phyloP scores from a whole-genome alignment of 2,113 vertebrate genomes.

The Asarcornis scutulata region DNA sequence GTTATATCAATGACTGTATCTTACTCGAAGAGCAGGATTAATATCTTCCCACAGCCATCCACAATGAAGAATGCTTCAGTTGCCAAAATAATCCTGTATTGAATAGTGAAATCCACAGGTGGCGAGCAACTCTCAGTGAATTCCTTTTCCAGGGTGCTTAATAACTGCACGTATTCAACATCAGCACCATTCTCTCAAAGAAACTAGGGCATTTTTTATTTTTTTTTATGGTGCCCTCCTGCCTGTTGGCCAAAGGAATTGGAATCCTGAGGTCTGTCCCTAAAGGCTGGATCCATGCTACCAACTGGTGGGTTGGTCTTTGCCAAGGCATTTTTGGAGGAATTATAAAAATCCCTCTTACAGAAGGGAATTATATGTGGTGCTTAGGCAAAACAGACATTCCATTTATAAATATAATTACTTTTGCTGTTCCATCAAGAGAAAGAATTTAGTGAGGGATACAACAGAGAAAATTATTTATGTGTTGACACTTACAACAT shows the following conservation, averaged over 20 bases:
- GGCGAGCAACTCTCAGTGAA: slow-evolving; percentile 13
- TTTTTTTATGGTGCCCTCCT: slow-evolving; percentile 10
- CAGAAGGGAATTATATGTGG: slow-evolving; percentile 43
- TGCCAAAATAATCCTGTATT: slow-evolving; percentile 57
- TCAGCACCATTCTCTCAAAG: background rate
- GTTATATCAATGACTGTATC: background rate
- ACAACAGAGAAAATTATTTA: slow-evolving; percentile 53
- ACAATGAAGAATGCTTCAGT: slow-evolving; percentile 46
- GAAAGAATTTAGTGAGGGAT: slow-evolving; percentile 53
- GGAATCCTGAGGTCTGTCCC: background rate
- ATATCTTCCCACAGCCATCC: slow-evolving; percentile 47
- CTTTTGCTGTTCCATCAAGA: slow-evolving; percentile 54
- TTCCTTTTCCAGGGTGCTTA: slow-evolving; percentile 12
- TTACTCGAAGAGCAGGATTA: slow-evolving; percentile 50
- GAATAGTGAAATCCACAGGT: slow-evolving; percentile 57
- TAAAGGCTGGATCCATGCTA: background rate
- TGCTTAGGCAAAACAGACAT: slow-evolving; percentile 64
- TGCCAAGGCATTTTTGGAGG: slow-evolving; percentile 64
- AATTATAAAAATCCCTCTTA: slow-evolving; percentile 70
- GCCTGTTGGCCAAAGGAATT: slow-evolving; percentile 15
- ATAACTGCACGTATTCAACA: slow-evolving; percentile 3
- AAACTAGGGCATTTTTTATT: background rate
- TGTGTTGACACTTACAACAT: slow-evolving; percentile 44
- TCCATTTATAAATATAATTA: slow-evolving; percentile 69
- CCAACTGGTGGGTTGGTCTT: slow-evolving; percentile 27